phyloP scores from a whole-genome alignment of 2,113 vertebrate genomes.

The Apteryx owenii region DNA sequence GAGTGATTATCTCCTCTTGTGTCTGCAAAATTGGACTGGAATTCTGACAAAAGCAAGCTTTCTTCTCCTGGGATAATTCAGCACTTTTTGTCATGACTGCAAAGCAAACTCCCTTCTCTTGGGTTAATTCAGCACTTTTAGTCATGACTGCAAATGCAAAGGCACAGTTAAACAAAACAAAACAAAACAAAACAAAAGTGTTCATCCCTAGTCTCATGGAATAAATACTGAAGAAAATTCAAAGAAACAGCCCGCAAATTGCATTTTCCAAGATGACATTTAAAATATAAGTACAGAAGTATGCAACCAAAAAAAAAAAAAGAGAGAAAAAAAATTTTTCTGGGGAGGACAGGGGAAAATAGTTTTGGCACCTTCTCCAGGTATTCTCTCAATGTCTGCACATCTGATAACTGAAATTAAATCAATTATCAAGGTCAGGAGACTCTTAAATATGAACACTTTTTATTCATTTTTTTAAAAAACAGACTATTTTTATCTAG shows the following conservation, averaged over 20 bases:
- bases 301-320: background rate
- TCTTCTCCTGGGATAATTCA: conserved; percentile 40
- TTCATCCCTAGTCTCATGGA: background rate
- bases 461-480: background rate
- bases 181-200: background rate
- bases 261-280: background rate
- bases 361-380: background rate
- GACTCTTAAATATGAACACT: background rate
- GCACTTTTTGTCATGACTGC: background rate
- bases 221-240: background rate
- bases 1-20: conserved; percentile 29
- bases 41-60: conserved; percentile 34
- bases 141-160: background rate
- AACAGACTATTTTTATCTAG: background rate
- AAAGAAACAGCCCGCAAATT: background rate
- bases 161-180: background rate
- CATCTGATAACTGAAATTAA: background rate
- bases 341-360: background rate
- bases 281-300: background rate
- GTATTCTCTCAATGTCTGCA: background rate
- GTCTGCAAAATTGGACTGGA: conserved; percentile 41
- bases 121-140: background rate
- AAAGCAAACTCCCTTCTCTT: background rate
- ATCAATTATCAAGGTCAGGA: background rate
- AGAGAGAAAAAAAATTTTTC: background rate